Evolutionary conservation across 1,140 invertebrate species (phyloP), one percentile per base, ranked within the genome.

Genomic region (Drosophila persimilis): DNA sequence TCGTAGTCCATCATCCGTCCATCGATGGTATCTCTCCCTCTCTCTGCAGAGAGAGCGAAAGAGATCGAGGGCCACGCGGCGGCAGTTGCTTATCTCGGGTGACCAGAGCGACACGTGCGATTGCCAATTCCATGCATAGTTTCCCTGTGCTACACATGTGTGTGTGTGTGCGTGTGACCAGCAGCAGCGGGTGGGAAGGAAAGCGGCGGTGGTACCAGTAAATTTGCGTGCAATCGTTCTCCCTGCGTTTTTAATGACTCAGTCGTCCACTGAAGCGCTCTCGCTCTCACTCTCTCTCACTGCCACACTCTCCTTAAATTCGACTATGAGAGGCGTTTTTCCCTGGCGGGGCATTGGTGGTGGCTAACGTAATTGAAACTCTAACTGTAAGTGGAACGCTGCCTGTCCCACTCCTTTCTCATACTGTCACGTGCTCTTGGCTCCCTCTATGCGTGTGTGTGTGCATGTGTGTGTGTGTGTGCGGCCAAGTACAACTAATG

Each of bases 41-140:
- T 39, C 44, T 44, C 39, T 35, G 29, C 26, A 52, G 20, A n/a
- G 17, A 29, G 43, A 35, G 46, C 44, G 45, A 17, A 17, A 39
- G 56, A 51, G 53, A 24, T 53, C 46, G 31, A 43, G 43, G 24
- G 46, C 9, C 86, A 83, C 80, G 86, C 80, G 86, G 66, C 86
- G 54, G 61, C 69, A 80, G 80, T 90, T 89, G 67, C 88, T 90
- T 90, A 90, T 90, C 88, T 73, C 77, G 88, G 88, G 88, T 90
- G 79, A 90, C 88, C 88, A 90, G 77, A 57, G 59, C 52, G 88
- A 62, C 88, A 90, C 88, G 88, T 90, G 88, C 75, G 67, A 59
- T 79, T 59, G 57, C 46, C 57, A 81, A 77, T 81, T 58, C 51
- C 80, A 62, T 80, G 71, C 77, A 77, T 85, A 71, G 59, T 61